phyloP scores from a whole-genome alignment of 2,113 vertebrate genomes.

The western clawed frog (Xenopus tropicalis) region UCB_Xtro_10.0 CM004451.2:72870501-72871000 shows the following conservation, averaged over 20 bases:
- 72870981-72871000: too few relatives aligned
- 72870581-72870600: slow-evolving; percentile 58
- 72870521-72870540: neutral
- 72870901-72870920: neutral
- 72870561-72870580: neutral
- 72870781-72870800: slow-evolving; percentile 97
- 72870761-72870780: slow-evolving; percentile 91
- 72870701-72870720: slow-evolving; percentile 85
- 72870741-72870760: slow-evolving; percentile 92
- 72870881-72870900: neutral
- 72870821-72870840: slow-evolving; percentile 80
- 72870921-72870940: neutral
- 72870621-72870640: slow-evolving; percentile 83
- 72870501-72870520: too few relatives aligned
- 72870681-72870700: slow-evolving; percentile 90
- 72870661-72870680: slow-evolving; percentile 98
- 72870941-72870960: too few relatives aligned
- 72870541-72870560: neutral
- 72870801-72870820: slow-evolving; percentile 86
- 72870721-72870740: slow-evolving; percentile 89
- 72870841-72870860: slow-evolving; percentile 76
- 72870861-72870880: neutral
- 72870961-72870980: too few relatives aligned
- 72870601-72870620: slow-evolving; percentile 82
- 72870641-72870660: slow-evolving; percentile 95